Base-by-base conservation (phyloP, 2,888 invertebrate genomes). In the Drosophila melanosoma region DNA sequence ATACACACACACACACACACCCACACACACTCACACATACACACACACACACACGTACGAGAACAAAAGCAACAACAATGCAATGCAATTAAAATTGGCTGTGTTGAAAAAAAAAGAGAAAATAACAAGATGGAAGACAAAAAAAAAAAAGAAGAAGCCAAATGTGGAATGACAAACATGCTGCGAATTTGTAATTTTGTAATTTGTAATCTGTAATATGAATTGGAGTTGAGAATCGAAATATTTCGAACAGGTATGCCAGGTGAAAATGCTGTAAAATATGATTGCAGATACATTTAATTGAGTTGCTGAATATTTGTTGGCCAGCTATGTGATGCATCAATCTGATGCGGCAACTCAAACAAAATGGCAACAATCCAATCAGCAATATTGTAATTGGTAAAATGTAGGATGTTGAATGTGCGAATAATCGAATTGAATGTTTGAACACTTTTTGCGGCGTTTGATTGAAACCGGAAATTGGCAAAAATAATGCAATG, bases 51-150 rank as follows among this genome's bases (percentile, higher is more conserved):
- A 72, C 56, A 49, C 45, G 63, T 57, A 3, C 36, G 40, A 56
- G 58, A 64, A 66, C 56, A 69, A 83, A 48, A 62, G 74, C 84
- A 87, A 69, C 82, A 87, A 82, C 82, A 87, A 80, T 84, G 60
- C 77, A 77, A 73, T 73, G 89, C 89, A 85, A 85, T 85, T 85
- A 89, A 89, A 85, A 89, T 87, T 87, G 82, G 82, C 85, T 74
- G 74, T 62, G 54, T 54, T 33, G 67, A 61, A 61, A 53, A 52
- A 12, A 15, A 33, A 40, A 15, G 53, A 33, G 51, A n/a, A 67
- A 48, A 59, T 29, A 51, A n/a, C 65, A 52, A 62, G 65, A 49
- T 33, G 58, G 35, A 69, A 67, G 71, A 58, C 66, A 69, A 79
- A 79, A 74, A 56, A 58, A 65, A 69, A 79, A 56, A 58, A 65